Conservation (phyloP, 1,140 invertebrate species). For the Leucophenga varia region DNA sequence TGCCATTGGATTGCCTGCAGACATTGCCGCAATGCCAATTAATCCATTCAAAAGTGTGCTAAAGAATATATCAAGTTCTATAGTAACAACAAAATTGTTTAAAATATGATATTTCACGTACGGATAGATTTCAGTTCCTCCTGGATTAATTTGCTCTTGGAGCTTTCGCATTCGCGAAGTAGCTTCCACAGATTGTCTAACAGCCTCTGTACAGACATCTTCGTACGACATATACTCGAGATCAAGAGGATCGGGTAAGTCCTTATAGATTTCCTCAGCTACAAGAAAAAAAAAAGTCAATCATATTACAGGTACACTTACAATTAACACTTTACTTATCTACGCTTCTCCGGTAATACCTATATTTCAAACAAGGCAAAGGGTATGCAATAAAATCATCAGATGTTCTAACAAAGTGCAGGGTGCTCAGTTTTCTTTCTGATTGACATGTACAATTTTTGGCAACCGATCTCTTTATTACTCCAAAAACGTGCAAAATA, state of each 20-base stretch:
- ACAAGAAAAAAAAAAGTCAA: too few relatives aligned
- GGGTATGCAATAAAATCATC: too few relatives aligned
- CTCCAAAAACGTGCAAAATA: too few relatives aligned
- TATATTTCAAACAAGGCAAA: too few relatives aligned
- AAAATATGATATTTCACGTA: slow-evolving; percentile 28
- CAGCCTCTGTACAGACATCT: slow-evolving; percentile 74
- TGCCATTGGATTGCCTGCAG: slow-evolving; percentile 76
- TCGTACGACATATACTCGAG: slow-evolving; percentile 73
- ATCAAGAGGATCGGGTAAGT: slow-evolving; percentile 5
- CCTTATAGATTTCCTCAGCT: slow-evolving; percentile 12
- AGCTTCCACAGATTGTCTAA: slow-evolving; percentile 70
- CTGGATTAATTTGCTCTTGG: slow-evolving; percentile 64
- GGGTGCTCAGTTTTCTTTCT: too few relatives aligned
- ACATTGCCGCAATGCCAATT: slow-evolving; percentile 48
- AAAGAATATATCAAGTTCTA: not conserved
- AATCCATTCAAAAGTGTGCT: slow-evolving; percentile 13
- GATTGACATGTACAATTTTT: too few relatives aligned
- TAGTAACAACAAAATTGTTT: too few relatives aligned
- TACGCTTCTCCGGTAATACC: too few relatives aligned
- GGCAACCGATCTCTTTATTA: too few relatives aligned
- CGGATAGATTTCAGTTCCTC: slow-evolving; percentile 66
- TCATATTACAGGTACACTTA: too few relatives aligned
- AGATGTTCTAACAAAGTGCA: too few relatives aligned
- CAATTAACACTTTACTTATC: too few relatives aligned
- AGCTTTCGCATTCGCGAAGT: slow-evolving; percentile 69